Conservation (phyloP, 2,888 invertebrate species). For the Melinaea menophilus region DNA sequence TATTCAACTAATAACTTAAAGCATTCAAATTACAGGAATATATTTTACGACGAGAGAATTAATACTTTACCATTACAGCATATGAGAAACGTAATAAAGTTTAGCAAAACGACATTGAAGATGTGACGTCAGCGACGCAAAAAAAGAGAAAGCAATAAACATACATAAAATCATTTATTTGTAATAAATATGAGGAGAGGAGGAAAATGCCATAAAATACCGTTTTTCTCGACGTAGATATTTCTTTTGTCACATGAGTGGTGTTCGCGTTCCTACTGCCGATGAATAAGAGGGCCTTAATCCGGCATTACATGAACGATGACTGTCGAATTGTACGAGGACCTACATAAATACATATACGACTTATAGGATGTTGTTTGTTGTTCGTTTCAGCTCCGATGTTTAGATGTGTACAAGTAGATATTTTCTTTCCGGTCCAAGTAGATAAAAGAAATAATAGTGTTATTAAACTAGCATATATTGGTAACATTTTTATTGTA, state of each 20-base stretch:
- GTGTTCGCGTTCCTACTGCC: slow-evolving; percentile 47
- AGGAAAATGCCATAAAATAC: slow-evolving; percentile 32
- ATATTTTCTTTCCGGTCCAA: too few relatives aligned
- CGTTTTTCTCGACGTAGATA: slow-evolving; percentile 30
- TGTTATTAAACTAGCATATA: too few relatives aligned
- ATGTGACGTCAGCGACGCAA: background rate
- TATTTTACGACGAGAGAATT: background rate
- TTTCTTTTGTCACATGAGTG: slow-evolving; percentile 56
- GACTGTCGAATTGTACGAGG: slow-evolving; percentile 46
- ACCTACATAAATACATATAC: slow-evolving; percentile 34
- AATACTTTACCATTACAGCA: background rate
- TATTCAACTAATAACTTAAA: background rate
- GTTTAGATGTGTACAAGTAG: too few relatives aligned
- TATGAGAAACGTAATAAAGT: background rate
- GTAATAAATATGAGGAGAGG: slow-evolving; percentile 35
- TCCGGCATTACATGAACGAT: slow-evolving; percentile 64
- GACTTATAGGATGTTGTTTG: slow-evolving; percentile 24
- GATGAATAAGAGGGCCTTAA: slow-evolving; percentile 56
- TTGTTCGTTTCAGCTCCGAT: slow-evolving; percentile 32
- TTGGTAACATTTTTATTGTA: too few relatives aligned
- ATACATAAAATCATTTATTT: slow-evolving; percentile 14
- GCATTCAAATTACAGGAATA: background rate
- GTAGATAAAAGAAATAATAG: too few relatives aligned
- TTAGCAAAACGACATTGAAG: background rate
- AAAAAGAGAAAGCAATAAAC: slow-evolving; percentile 4